Conservation (phyloP, 2,888 invertebrate genomes). For the Heterodera filipjevi region DNA sequence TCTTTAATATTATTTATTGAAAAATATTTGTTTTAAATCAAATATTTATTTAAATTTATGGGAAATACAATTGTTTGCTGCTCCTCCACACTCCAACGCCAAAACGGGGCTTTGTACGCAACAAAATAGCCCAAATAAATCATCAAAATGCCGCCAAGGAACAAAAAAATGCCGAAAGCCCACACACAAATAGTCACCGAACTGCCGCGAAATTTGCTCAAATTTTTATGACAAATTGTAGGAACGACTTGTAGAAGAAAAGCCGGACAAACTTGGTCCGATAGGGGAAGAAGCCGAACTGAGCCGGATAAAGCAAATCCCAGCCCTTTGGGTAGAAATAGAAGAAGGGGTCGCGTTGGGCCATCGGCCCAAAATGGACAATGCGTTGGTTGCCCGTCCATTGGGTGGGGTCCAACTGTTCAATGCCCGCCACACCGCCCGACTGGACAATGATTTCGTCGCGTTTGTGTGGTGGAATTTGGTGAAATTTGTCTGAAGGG, state of each 20-base stretch:
- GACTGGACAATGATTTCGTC: constrained; percentile 63
- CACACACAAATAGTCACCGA: constrained; percentile 59
- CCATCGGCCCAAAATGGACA: constrained; percentile 65
- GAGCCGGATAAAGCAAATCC: constrained; percentile 65
- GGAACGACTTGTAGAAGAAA: no score
- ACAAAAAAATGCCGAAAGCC: constrained; percentile 64
- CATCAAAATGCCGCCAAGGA: constrained; percentile 63
- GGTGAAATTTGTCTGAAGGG: constrained; percentile 60
- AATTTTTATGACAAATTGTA: constrained; percentile 23
- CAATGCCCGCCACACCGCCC: constrained; percentile 30
- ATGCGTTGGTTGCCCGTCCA: constrained; percentile 65
- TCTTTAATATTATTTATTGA: background rate
- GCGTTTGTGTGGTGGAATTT: constrained; percentile 61
- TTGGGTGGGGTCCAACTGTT: constrained; percentile 59
- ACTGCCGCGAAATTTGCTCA: constrained; percentile 65
- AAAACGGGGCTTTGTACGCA: constrained; percentile 59
- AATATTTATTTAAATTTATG: background rate
- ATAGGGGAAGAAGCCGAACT: constrained; percentile 65
- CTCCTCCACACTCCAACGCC: constrained; percentile 55
- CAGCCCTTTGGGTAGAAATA: constrained; percentile 66
- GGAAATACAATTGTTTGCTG: constrained; percentile 19
- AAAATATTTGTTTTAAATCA: background rate
- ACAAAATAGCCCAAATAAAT: constrained; percentile 58
- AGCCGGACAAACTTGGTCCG: constrained; percentile 58
- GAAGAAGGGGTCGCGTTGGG: constrained; percentile 64